Conservation (phyloP, 1,140 invertebrate genomes). For the Formica exsecta region DNA sequence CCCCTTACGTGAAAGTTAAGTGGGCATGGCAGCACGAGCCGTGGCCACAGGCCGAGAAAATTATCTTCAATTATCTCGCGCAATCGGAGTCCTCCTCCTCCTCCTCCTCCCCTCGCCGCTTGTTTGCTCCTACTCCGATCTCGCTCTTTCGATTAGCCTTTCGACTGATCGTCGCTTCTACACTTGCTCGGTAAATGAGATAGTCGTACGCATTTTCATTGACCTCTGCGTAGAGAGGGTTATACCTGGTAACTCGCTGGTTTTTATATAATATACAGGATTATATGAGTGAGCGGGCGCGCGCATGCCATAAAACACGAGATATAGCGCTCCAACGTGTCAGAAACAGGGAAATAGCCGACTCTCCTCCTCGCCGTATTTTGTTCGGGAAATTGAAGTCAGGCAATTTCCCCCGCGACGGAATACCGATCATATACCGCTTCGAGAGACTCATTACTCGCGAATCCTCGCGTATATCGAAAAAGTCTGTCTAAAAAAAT, state of each 20-base stretch:
- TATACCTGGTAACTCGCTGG: slow-evolving; percentile 26
- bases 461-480: not conserved
- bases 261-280: slow-evolving; percentile 44
- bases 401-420: slow-evolving; percentile 30
- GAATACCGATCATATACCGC: slow-evolving; percentile 3
- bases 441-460: slow-evolving; percentile 24
- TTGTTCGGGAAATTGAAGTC: slow-evolving; percentile 43
- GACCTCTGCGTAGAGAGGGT: slow-evolving; percentile 26
- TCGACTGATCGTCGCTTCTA: slow-evolving; percentile 47
- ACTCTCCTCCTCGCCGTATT: not conserved
- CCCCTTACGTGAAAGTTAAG: slow-evolving; percentile 84
- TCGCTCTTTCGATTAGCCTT: slow-evolving; percentile 46
- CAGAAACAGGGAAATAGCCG: slow-evolving; percentile 52
- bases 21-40: slow-evolving; percentile 81
- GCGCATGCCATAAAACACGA: slow-evolving; percentile 33
- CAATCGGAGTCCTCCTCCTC: slow-evolving; percentile 60
- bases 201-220: slow-evolving; percentile 42
- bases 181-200: slow-evolving; percentile 30
- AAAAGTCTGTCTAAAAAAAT: slow-evolving; percentile 11
- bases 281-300: slow-evolving; percentile 47
- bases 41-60: slow-evolving; percentile 80
- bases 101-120: not conserved
- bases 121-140: slow-evolving; percentile 8
- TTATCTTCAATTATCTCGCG: slow-evolving; percentile 82
- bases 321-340: slow-evolving; percentile 26